Conservation (phyloP, 2,888 invertebrate genomes). For the Eupithecia vulgata region DNA sequence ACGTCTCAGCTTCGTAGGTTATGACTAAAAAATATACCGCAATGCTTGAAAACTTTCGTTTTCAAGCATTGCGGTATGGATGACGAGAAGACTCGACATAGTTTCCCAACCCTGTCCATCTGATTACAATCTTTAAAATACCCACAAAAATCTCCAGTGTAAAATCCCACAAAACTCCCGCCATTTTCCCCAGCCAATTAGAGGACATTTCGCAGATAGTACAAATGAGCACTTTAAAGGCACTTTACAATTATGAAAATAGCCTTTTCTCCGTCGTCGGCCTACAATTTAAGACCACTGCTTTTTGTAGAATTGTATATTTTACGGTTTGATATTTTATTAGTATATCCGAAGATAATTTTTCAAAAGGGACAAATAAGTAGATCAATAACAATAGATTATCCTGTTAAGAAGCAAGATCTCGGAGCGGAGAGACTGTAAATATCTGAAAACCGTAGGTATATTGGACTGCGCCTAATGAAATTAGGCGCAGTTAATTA, state of each 20-base stretch:
- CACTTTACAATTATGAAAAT: slow-evolving; percentile 32
- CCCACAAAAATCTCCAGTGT: slow-evolving; percentile 3
- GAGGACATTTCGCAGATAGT: slow-evolving; percentile 28
- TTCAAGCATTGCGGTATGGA: no score
- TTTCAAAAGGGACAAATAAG: not conserved
- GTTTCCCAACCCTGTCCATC: no score
- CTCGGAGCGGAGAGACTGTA: not conserved
- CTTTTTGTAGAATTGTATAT: not conserved
- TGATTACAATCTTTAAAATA: not conserved
- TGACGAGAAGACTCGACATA: no score
- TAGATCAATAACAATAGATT: not conserved
- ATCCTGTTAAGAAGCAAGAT: not conserved
- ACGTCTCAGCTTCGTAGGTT: no score
- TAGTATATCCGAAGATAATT: not conserved
- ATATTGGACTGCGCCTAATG: no score
- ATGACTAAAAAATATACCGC: no score
- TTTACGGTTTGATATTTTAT: not conserved
- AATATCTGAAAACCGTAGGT: not conserved
- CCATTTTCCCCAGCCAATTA: slow-evolving; percentile 27
- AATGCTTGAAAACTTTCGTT: no score
- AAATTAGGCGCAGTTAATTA: no score
- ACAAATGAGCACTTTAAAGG: slow-evolving; percentile 25
- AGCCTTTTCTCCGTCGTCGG: slow-evolving; percentile 21
- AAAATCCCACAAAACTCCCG: slow-evolving; percentile 10
- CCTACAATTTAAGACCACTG: slow-evolving; percentile 7